Conservation (phyloP, 2,797 vertebrate genomes). For the Falco concolor region DNA sequence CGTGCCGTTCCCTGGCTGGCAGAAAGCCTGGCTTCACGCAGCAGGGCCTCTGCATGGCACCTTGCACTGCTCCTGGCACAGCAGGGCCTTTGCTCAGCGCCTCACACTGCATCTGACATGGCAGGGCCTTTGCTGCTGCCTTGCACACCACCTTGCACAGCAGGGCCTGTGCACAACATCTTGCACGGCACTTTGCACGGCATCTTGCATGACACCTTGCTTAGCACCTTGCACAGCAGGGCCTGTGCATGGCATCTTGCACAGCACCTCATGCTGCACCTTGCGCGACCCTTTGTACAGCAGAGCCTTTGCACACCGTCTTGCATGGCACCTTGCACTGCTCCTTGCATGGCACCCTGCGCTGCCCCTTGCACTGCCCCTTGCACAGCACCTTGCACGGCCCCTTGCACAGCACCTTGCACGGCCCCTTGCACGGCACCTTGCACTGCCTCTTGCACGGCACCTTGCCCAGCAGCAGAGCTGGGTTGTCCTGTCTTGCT, state of each 20-base stretch:
- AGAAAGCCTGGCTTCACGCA: background rate
- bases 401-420: too few relatives aligned
- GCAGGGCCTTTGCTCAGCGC: background rate
- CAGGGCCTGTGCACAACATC: too few relatives aligned
- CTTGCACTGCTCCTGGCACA: too few relatives aligned
- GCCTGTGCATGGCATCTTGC: background rate
- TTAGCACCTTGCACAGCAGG: background rate
- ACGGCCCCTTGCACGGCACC: background rate
- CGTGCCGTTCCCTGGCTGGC: too few relatives aligned
- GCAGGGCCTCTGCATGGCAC: background rate
- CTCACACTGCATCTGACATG: background rate
- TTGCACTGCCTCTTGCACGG: background rate
- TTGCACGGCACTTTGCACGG: background rate
- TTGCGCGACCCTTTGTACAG: too few relatives aligned
- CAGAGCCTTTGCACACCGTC: too few relatives aligned
- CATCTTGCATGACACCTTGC: background rate
- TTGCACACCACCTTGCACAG: background rate
- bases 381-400: too few relatives aligned
- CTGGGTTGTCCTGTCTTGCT: background rate
- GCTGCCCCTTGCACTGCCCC: too few relatives aligned
- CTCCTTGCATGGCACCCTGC: too few relatives aligned
- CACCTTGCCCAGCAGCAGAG: background rate
- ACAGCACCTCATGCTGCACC: too few relatives aligned
- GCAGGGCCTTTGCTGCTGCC: background rate
- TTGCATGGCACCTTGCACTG: too few relatives aligned